Conservation (phyloP, 2,888 invertebrate genomes). For the Chouioia cunea region DNA sequence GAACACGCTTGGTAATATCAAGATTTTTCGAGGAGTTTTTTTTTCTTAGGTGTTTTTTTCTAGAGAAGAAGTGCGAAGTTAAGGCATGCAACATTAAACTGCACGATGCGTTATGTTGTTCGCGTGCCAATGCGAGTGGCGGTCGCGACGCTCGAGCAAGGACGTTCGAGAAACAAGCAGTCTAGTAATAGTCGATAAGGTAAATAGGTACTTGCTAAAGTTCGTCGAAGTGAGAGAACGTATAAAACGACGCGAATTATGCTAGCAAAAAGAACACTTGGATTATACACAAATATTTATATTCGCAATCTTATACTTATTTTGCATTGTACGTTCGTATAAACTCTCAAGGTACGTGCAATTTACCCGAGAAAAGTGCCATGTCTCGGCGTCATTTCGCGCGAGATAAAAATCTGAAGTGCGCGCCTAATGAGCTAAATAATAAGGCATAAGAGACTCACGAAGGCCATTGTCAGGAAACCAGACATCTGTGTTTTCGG, state of each 20-base stretch:
- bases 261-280: neutral
- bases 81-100: constrained; percentile 56
- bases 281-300: no score
- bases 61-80: constrained; percentile 51
- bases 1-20: constrained; percentile 50
- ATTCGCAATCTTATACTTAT: no score
- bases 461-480: constrained; percentile 32
- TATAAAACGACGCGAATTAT: constrained; percentile 55
- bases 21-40: constrained; percentile 52
- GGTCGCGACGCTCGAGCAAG: constrained; percentile 52
- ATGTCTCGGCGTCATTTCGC: no score
- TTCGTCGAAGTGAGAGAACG: constrained; percentile 54
- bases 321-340: no score
- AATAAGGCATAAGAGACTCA: constrained; percentile 5
- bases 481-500: neutral
- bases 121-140: constrained; percentile 59
- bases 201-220: constrained; percentile 58
- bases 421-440: no score
- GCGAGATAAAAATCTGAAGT: no score
- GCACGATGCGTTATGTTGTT: constrained; percentile 48
- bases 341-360: no score
- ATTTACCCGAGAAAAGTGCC: no score
- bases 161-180: constrained; percentile 51
- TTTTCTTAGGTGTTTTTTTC: constrained; percentile 40
- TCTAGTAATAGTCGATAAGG: constrained; percentile 59